Percentiles rank a stretch among this genome's conserved stretches.
phyloP scores from a whole-genome alignment of 2,113 vertebrate genomes.

The Gila orcuttii region DNA sequence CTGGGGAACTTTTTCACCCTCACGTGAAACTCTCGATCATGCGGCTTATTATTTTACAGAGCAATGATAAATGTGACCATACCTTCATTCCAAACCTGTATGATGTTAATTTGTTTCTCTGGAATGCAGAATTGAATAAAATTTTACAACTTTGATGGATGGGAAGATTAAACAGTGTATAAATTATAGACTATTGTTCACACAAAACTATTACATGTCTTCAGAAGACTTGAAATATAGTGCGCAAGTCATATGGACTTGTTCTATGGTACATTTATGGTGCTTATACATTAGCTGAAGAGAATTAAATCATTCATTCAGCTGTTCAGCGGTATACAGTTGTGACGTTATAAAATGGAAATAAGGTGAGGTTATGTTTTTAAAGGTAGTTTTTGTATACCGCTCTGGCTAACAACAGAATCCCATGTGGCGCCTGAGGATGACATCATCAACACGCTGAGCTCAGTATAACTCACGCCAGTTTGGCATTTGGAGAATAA shows the following conservation, averaged over 20 bases:
- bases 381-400: neutral
- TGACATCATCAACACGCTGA: slow-evolving; percentile 48
- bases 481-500: slow-evolving; percentile 3
- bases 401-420: neutral
- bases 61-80: too few relatives aligned
- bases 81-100: too few relatives aligned
- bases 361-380: neutral
- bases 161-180: too few relatives aligned
- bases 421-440: slow-evolving; percentile 15
- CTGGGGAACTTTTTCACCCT: too few relatives aligned
- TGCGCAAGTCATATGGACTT: neutral
- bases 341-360: neutral
- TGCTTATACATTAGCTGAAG: neutral
- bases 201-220: neutral
- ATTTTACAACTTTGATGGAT: too few relatives aligned
- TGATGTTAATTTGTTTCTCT: too few relatives aligned
- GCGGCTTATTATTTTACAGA: too few relatives aligned
- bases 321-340: neutral
- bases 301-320: neutral
- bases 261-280: neutral
- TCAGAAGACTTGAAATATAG: neutral
- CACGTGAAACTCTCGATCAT: too few relatives aligned
- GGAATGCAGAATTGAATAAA: too few relatives aligned
- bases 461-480: slow-evolving; percentile 10
- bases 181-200: too few relatives aligned